These are phyloP conservation scores for Reticulitermes lucifugus DNA, from an alignment of 2,888 invertebrate genomes.

Conservation along the genomic window DNA sequence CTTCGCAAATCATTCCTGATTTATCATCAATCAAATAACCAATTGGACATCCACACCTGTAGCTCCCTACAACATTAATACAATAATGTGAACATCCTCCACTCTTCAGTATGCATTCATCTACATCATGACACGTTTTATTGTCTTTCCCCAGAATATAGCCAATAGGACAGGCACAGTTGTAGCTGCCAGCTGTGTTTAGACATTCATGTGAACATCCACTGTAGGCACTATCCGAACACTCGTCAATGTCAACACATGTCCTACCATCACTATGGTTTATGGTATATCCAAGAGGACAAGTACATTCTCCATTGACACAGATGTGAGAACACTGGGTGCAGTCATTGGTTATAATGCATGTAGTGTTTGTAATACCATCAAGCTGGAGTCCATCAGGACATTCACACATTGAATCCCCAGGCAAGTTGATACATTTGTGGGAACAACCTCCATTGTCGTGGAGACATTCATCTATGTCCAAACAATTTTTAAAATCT, in stretches of 20 bases:
- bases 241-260: conserved; percentile 64
- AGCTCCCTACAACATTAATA: conserved; percentile 59
- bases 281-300: conserved; percentile 63
- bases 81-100: conserved; percentile 65
- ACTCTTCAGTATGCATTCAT: conserved; percentile 59
- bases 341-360: conserved; percentile 57
- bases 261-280: conserved; percentile 56
- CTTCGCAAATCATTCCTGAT: conserved; percentile 59
- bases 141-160: conserved; percentile 58
- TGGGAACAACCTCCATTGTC: conserved; percentile 66
- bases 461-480: conserved; percentile 58
- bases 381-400: conserved; percentile 81
- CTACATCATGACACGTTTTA: conserved; percentile 58
- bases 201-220: conserved; percentile 66
- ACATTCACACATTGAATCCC: conserved; percentile 83
- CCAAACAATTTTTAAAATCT: conserved; percentile 62
- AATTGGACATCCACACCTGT: conserved; percentile 65
- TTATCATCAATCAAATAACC: conserved; percentile 59
- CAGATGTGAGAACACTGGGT: conserved; percentile 57
- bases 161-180: conserved; percentile 66
- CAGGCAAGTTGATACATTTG: conserved; percentile 68
- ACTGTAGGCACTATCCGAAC: conserved; percentile 59
- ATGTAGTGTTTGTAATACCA: conserved; percentile 67
- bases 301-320: conserved; percentile 62
- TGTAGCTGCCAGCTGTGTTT: conserved; percentile 58